phyloP scores from a whole-genome alignment of 2,797 vertebrate species.

The Brotula barbata region DNA sequence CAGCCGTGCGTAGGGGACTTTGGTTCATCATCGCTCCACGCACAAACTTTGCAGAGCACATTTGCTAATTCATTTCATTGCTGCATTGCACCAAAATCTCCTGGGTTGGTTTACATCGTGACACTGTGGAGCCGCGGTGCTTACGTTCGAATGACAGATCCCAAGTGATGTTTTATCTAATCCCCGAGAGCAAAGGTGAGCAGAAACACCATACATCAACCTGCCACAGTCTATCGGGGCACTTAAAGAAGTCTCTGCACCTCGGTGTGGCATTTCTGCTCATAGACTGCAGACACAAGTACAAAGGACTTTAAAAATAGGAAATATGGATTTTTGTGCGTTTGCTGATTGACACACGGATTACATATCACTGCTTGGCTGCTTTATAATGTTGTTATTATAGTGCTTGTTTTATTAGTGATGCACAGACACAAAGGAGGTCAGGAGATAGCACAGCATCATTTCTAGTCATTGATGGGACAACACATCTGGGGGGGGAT shows the following conservation, averaged over 20 bases:
- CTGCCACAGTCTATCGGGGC: slow-evolving; percentile 53
- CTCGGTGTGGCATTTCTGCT: slow-evolving; percentile 10
- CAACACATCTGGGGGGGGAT: too few species aligned
- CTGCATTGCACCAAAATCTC: slow-evolving; percentile 76
- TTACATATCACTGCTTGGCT: neutral
- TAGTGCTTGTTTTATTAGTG: too few species aligned
- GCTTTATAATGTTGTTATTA: neutral
- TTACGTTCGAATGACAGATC: slow-evolving; percentile 51
- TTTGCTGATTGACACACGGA: neutral
- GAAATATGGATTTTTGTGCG: neutral
- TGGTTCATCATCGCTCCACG: slow-evolving; percentile 36
- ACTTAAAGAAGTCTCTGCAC: slow-evolving; percentile 31
- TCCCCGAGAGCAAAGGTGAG: slow-evolving; percentile 66
- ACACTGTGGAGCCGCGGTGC: slow-evolving; percentile 18
- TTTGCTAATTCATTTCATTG: slow-evolving; percentile 55
- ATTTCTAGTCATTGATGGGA: too few species aligned
- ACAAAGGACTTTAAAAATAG: slow-evolving; percentile 4
- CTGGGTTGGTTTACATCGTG: slow-evolving; percentile 31
- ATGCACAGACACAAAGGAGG: too few species aligned
- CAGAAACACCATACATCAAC: slow-evolving; percentile 70
- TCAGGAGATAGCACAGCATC: too few species aligned
- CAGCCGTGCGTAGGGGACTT: slow-evolving; percentile 3
- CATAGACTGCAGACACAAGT: slow-evolving; percentile 22
- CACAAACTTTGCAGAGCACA: slow-evolving; percentile 56
- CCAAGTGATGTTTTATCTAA: slow-evolving; percentile 68